Evolutionary conservation across 2,888 invertebrate genomes (phyloP), one percentile per base, ranked within the genome.

Genomic region (Phyto melanocephala): DNA sequence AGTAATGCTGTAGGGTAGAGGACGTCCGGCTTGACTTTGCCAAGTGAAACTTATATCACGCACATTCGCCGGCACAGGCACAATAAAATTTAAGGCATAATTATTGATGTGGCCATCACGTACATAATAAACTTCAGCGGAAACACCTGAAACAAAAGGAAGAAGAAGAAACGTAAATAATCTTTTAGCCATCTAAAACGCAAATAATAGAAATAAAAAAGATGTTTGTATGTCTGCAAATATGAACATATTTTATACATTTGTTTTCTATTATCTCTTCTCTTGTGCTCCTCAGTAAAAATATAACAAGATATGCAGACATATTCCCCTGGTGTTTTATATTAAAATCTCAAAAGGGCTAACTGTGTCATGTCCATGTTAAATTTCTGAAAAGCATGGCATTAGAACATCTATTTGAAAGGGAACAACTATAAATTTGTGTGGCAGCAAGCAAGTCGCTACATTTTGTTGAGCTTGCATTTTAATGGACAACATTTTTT

Each of bases 91-190:
- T 84, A 98, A 92, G 5, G 98, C 98, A 90, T 98, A 97, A 88
- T 95, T 95, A 92, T 98, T 98, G 90, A 97, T 94, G 88, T 95
- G 95, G 1, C 98, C 98, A 87, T 97, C 96, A 77, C 96, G 93
- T 47, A 98, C 97, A 91, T 98, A 98, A 92, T 95, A 98, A 85
- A 98, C 92, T 91, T 97, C 96, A 8, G 96, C 96, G 68, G 95
- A 94, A 85, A 97, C 92, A 89, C 97, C 97, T 97, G 93, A 47
- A 84, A 88, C 83, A 87, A 84, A 7, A 40, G 33, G 28, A 45
- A 17, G 17, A 60, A 58, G 28, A 35, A 47, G 50, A 70, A 35
- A 65, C 28, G n/a, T 72, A 40, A 62, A 6, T 28, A 6, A 28
- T 28, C n/a, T n/a, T n/a, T n/a, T n/a, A n/a, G 52, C 60, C 13